phyloP scores from a whole-genome alignment of 2,113 vertebrate genomes.

The Xiphophorus hellerii region DNA sequence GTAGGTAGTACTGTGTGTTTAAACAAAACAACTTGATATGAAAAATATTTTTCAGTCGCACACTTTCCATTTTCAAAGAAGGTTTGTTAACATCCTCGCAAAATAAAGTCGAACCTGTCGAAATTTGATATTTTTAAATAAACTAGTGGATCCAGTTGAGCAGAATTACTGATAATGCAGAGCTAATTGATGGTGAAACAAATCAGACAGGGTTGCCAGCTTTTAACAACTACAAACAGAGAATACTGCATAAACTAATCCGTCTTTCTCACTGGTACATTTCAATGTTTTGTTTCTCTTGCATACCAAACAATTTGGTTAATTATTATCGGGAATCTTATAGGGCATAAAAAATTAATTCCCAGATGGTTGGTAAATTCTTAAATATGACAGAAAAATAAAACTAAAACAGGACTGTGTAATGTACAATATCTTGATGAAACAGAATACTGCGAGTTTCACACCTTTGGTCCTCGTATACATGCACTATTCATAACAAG shows the following conservation, averaged over 20 bases:
- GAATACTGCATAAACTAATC: neutral
- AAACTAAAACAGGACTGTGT: neutral
- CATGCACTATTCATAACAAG: neutral
- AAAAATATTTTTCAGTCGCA: neutral
- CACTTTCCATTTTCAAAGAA: neutral
- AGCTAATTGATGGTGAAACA: no score
- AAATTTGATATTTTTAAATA: no score
- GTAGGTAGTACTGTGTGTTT: conserved; percentile 26
- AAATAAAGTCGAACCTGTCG: no score
- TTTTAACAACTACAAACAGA: no score
- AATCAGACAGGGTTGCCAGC: no score
- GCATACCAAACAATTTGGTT: neutral
- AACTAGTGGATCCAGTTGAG: no score
- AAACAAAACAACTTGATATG: conserved; percentile 56
- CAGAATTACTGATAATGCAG: no score
- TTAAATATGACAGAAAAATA: no score
- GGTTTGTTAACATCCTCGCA: neutral
- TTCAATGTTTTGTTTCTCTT: neutral
- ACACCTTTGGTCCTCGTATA: neutral
- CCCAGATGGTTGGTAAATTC: neutral
- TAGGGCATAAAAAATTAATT: neutral
- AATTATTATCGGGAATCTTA: no score
- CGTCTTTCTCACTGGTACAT: neutral
- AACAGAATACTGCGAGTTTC: neutral
- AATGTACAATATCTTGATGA: neutral